Percentiles rank a stretch among this genome's conserved stretches.
Conservation (phyloP, 1,140 invertebrate species). For the Battus philenor region DNA sequence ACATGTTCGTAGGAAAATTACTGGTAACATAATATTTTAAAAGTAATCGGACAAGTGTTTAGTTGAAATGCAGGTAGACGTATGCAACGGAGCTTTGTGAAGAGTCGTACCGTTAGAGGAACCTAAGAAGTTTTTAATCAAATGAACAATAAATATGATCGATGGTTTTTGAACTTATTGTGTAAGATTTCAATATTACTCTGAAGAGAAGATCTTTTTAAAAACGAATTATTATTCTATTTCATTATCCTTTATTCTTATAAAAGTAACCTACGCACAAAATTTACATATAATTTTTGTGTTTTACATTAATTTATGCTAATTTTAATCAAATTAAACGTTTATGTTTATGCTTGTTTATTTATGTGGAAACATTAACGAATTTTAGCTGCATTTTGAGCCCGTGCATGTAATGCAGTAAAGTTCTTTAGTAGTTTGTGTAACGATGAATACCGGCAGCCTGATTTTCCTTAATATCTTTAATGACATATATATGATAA, state of each 20-base stretch:
- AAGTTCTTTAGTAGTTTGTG: too few relatives aligned
- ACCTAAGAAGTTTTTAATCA: constrained; percentile 38
- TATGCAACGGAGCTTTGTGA: constrained; percentile 37
- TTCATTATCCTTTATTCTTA: neutral
- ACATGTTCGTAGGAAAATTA: too few relatives aligned
- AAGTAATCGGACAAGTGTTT: constrained; percentile 49
- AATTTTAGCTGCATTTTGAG: neutral
- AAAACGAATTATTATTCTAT: neutral
- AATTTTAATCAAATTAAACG: too few relatives aligned
- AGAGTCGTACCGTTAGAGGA: constrained; percentile 54
- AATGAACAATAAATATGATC: constrained; percentile 42
- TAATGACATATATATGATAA: too few relatives aligned
- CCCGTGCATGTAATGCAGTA: too few relatives aligned
- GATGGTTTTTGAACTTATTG: constrained; percentile 19
- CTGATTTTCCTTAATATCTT: too few relatives aligned
- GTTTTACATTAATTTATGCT: too few relatives aligned
- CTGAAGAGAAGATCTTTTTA: neutral
- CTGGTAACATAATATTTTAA: too few relatives aligned
- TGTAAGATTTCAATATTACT: neutral
- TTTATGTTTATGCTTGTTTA: too few relatives aligned
- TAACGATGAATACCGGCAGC: too few relatives aligned
- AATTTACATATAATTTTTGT: too few relatives aligned
- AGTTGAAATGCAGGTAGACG: constrained; percentile 53
- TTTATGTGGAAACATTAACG: too few relatives aligned
- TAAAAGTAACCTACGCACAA: neutral